A percentile compares a stretch with the other conserved stretches of the same genome.
Conservation (phyloP, 2,888 invertebrate species). For the Siphlonurus alternatus region DNA sequence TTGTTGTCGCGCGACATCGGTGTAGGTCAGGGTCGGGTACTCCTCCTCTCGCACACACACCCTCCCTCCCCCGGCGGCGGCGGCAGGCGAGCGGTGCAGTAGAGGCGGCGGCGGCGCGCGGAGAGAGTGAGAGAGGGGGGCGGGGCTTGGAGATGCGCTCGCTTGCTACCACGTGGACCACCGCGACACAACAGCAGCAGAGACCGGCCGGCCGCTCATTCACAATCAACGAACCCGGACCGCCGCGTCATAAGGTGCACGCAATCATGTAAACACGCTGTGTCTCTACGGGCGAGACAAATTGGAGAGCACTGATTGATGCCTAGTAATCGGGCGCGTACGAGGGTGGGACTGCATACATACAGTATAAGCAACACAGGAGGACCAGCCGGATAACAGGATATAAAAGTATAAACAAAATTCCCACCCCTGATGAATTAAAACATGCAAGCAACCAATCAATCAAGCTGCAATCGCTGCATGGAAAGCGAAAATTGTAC, state of each 20-base stretch:
- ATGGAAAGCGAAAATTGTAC: too few species aligned
- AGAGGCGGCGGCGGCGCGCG: background rate
- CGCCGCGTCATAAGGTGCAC: constrained; percentile 13
- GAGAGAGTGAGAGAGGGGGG: background rate
- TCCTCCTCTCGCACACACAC: background rate
- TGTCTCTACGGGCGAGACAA: constrained; percentile 2
- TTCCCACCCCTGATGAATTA: too few species aligned
- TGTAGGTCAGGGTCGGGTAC: background rate
- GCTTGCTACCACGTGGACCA: constrained; percentile 8
- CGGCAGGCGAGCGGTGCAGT: background rate
- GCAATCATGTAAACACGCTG: constrained; percentile 5
- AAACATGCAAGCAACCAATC: too few species aligned
- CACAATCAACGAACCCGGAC: constrained; percentile 26
- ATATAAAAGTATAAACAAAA: too few species aligned
- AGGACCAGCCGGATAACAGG: too few species aligned
- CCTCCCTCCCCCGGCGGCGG: background rate
- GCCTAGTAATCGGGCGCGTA: too few species aligned
- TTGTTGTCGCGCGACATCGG: background rate
- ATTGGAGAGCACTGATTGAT: too few species aligned
- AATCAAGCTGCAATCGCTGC: too few species aligned
- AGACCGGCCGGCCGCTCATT: constrained; percentile 29
- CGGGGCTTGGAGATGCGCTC: constrained; percentile 5
- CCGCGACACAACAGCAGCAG: constrained; percentile 17
- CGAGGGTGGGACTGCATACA: too few species aligned
- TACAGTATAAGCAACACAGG: too few species aligned